Percentiles rank a stretch among this genome's conserved stretches.
These are phyloP conservation scores for Buceros bicornis DNA, from an alignment of 2,797 vertebrate species.

Conservation along the genomic window DNA sequence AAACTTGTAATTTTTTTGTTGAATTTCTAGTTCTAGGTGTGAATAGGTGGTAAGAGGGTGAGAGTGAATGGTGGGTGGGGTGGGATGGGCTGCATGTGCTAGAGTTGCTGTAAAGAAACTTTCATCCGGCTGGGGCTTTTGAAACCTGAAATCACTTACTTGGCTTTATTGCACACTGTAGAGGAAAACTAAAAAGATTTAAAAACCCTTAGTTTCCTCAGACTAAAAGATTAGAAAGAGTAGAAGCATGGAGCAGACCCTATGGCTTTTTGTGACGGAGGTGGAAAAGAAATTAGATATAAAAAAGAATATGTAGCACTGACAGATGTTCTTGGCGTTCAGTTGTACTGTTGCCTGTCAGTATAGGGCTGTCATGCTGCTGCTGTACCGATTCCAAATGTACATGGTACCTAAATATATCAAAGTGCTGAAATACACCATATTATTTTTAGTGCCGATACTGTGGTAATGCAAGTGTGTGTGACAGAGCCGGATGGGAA, in stretches of 20 bases:
- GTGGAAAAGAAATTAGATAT: background rate
- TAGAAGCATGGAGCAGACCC: background rate
- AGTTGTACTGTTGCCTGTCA: background rate
- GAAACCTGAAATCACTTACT: background rate
- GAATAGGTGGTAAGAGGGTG: background rate
- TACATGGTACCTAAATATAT: background rate
- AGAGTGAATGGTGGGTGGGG: background rate
- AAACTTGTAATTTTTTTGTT: background rate
- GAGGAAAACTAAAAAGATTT: background rate
- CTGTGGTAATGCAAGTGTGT: background rate
- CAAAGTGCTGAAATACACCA: background rate
- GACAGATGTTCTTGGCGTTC: background rate
- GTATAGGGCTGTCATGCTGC: background rate
- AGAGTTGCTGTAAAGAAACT: background rate
- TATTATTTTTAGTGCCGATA: background rate
- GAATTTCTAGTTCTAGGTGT: background rate
- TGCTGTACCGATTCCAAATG: background rate
- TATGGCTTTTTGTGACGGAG: background rate
- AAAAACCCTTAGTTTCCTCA: background rate
- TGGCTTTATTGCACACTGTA: background rate
- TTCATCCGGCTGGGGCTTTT: background rate
- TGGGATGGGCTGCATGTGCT: background rate
- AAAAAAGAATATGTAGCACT: no score
- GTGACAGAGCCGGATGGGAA: background rate
- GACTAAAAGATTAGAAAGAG: fast-evolving